Conservation (phyloP, 2,797 vertebrate genomes). For the Anguilla megastoma region DNA sequence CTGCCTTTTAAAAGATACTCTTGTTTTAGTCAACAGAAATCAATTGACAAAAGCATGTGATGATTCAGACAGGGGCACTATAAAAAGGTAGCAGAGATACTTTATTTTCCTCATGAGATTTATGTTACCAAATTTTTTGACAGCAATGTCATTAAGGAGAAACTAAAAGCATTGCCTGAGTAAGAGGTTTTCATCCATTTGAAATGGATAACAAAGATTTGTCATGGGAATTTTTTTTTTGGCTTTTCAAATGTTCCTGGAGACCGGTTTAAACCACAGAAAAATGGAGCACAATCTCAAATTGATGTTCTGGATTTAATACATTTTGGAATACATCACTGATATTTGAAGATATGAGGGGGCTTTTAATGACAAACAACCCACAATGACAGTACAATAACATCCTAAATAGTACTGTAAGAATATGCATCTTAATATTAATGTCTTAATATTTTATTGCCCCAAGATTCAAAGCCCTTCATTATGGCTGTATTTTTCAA, state of each 20-base stretch:
- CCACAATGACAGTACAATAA: not conserved
- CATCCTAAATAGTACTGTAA: constrained; percentile 17
- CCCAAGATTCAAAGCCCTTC: not conserved
- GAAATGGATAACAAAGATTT: not conserved
- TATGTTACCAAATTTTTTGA: not conserved
- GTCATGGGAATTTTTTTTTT: not conserved
- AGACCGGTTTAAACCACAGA: not conserved
- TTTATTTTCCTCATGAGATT: constrained; percentile 24
- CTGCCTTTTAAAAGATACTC: not conserved
- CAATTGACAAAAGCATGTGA: constrained; percentile 3
- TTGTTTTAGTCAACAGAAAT: constrained; percentile 14
- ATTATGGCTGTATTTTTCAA: not conserved
- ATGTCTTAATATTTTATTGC: not conserved
- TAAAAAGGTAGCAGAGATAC: not conserved
- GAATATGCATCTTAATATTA: not conserved
- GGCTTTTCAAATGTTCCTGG: not conserved
- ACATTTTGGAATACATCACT: not conserved
- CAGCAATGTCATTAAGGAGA: not conserved
- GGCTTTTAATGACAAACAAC: not conserved
- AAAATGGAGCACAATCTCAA: not conserved
- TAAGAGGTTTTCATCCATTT: not conserved
- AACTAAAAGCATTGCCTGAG: not conserved
- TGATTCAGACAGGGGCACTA: constrained; percentile 15
- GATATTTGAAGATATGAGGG: not conserved
- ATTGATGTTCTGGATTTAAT: not conserved